Percentiles rank a stretch among this genome's conserved stretches.
phyloP scores from a whole-genome alignment of 2,113 vertebrate genomes.

The Phaethon lepturus region DNA sequence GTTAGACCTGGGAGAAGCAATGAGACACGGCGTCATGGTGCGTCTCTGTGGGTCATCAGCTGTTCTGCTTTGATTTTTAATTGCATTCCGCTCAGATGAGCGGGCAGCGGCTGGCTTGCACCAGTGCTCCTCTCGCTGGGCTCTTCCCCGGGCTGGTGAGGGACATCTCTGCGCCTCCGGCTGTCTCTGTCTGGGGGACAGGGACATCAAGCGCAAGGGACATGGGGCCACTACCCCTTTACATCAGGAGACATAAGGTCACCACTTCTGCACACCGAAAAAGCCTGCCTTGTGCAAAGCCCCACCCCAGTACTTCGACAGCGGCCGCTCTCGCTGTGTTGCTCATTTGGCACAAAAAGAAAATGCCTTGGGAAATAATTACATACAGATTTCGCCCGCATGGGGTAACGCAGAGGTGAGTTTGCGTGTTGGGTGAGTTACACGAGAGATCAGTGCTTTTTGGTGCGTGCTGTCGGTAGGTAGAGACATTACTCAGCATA shows the following conservation, averaged over 20 bases:
- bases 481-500: background rate
- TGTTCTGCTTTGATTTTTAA: background rate
- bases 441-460: accelerated
- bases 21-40: accelerated
- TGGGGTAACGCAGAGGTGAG: too few relatives aligned
- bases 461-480: background rate
- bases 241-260: background rate
- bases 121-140: accelerated
- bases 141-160: background rate
- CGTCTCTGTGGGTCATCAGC: accelerated
- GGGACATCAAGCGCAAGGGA: background rate
- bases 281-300: background rate
- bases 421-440: background rate
- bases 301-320: background rate
- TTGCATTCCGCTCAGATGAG: too few relatives aligned
- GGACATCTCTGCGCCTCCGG: accelerated
- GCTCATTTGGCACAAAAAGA: background rate
- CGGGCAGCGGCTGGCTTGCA: too few relatives aligned
- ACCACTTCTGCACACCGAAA: background rate
- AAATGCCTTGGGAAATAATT: background rate
- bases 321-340: background rate
- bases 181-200: background rate
- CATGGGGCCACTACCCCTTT: background rate
- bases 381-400: accelerated
- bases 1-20: too few relatives aligned